Evolutionary conservation across 2,113 vertebrate species (phyloP).

Genomic region (Oxygymnocypris stewartii): DNA sequence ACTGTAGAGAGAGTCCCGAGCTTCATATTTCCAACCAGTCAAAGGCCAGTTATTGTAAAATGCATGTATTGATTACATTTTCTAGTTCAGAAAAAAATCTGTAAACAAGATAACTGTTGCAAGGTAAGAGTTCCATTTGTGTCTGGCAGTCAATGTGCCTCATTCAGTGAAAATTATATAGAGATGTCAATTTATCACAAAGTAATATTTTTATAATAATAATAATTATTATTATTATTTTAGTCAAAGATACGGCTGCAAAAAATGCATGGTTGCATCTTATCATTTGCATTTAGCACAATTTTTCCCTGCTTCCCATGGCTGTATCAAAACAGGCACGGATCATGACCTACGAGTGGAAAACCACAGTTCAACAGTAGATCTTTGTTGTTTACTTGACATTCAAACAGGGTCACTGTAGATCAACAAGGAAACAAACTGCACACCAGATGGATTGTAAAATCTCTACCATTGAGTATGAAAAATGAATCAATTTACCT

Average conservation of each 20-base stretch:
- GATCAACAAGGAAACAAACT: not conserved
- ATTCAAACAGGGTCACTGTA: not conserved
- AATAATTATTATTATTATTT: too few relatives aligned
- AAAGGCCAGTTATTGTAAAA: not conserved
- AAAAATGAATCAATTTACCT: slow-evolving; percentile 76
- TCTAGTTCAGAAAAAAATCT: not conserved
- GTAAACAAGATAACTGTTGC: slow-evolving; percentile 31
- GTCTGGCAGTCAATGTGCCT: not conserved
- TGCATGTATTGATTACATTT: not conserved
- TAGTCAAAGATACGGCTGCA: not conserved
- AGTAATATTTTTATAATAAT: too few relatives aligned
- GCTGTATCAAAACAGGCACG: not conserved
- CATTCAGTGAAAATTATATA: slow-evolving; percentile 6
- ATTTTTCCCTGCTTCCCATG: not conserved
- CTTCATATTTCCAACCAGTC: slow-evolving; percentile 4
- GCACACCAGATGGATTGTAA: not conserved
- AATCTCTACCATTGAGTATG: not conserved
- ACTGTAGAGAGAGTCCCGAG: not conserved
- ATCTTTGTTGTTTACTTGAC: not conserved
- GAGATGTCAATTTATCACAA: slow-evolving; percentile 4
- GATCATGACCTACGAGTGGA: not conserved
- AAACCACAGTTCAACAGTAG: not conserved
- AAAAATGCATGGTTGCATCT: not conserved
- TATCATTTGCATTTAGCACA: not conserved
- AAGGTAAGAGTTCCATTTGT: slow-evolving; percentile 21